Percentiles rank a stretch among this genome's conserved stretches.
Conservation (phyloP, 2,888 invertebrate species). For the Clitarchus hookeri region DNA sequence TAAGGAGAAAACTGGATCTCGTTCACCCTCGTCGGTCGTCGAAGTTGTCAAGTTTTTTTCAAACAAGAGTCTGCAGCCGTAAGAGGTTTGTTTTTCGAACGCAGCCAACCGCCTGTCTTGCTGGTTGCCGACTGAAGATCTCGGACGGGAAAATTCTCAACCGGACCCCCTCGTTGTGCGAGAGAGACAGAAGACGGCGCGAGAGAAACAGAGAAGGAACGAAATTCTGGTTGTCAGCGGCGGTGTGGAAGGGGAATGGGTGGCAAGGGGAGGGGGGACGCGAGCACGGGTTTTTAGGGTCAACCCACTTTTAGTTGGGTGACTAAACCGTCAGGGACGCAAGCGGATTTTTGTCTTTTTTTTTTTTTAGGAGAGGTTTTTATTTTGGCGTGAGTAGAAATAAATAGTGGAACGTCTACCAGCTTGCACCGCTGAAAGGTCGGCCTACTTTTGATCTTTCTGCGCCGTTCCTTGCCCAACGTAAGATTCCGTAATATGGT, state of each 20-base stretch:
- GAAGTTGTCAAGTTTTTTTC: not conserved
- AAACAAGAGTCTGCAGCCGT: not conserved
- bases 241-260: not conserved
- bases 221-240: not conserved
- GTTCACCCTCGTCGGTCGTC: not conserved
- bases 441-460: not conserved
- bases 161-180: too few species aligned
- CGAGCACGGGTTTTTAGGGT: slow-evolving; percentile 22
- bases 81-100: not conserved
- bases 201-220: not conserved
- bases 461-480: not conserved
- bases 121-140: not conserved
- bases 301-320: slow-evolving; percentile 32
- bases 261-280: not conserved
- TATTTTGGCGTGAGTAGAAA: not conserved
- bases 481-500: not conserved
- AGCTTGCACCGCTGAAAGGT: not conserved
- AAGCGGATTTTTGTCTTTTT: not conserved
- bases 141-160: not conserved
- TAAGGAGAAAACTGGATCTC: not conserved
- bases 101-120: not conserved
- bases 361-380: not conserved
- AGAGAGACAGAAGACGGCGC: not conserved
- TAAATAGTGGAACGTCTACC: not conserved
- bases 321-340: slow-evolving; percentile 6